Base-by-base conservation (phyloP, 2,113 vertebrate species). In the Sigmodon hispidus region DNA sequence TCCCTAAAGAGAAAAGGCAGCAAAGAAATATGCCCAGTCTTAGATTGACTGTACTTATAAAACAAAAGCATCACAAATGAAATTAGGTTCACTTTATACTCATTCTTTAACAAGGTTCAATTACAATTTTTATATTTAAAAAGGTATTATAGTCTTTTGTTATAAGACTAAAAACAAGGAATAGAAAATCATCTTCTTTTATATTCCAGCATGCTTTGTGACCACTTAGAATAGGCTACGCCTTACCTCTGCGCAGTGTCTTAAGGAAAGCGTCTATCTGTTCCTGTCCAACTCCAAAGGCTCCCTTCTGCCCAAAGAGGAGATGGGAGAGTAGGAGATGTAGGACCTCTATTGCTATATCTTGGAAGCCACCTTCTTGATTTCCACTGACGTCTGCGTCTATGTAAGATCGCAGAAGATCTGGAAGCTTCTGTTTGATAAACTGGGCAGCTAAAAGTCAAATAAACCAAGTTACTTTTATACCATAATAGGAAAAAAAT, bases 291-390 rank as follows among this genome's bases (percentile, higher is more conserved):
- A 99, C 99, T 97, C 99, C 99, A 98, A 99, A 99, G 90, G 99
- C 99, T 99, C 99, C 99, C 98, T 99, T 99, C 99, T 99, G 99
- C 98, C 99, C 99, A 98, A 99, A 99, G 87, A 99, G 99, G 98
- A 99, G 99, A 99, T 99, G 99, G 98, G 99, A 99, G 98, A 99
- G 99, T 97, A 99, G 99, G 97, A 99, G 99, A 98, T 99, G 99
- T 98, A 99, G 99, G 98, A 99, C 99, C 98, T 99, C 99, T 99
- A 99, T 99, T 96, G 99, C 99, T 98, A 99, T 99, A 98, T 99
- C 99, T 98, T 99, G 99, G 98, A 99, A 99, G 99, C 99, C 99
- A 99, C 99, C 99, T 99, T 99, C 99, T 99, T 99, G 99, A 98
- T 99, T 99, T 98, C 99, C 99, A 96, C 99, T 99, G 84, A 99